A percentile compares a stretch with the other conserved stretches of the same genome.
Conservation (phyloP, 92 coral and sea anemone species). For the Nematostella vectensis region DNA sequence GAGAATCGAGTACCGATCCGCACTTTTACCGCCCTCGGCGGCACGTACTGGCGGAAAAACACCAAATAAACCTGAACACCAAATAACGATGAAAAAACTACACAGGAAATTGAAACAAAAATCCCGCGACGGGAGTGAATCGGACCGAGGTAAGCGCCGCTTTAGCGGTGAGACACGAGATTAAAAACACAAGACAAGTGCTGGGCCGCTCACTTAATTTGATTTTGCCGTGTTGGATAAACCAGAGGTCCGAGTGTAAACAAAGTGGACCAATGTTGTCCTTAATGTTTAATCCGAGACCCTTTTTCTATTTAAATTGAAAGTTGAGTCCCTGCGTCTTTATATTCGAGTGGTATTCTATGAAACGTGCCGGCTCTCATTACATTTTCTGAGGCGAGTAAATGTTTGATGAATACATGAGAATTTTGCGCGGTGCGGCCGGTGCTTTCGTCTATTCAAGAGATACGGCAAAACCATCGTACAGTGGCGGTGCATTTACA, state of each 20-base stretch:
- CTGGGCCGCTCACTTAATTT: constrained; percentile 2
- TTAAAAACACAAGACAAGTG: neutral
- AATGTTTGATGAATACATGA: no score
- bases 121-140: constrained; percentile 2
- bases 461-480: no score
- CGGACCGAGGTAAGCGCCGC: constrained; percentile 22
- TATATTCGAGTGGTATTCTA: neutral
- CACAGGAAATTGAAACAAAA: constrained; percentile 31
- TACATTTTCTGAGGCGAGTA: no score
- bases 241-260: neutral
- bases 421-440: no score
- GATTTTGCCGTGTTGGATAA: constrained; percentile 16
- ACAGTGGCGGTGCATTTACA: no score
- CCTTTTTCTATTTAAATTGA: neutral
- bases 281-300: neutral
- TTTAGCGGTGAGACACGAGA: neutral
- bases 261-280: neutral
- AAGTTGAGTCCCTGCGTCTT: neutral
- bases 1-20: neutral
- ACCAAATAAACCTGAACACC: constrained; percentile 25
- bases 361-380: neutral
- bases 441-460: no score
- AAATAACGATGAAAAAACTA: constrained; percentile 25
- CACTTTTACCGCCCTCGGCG: neutral
- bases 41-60: constrained; percentile 9